Base-by-base conservation (phyloP, 1,140 invertebrate species). In the Euschistus heros region DNA sequence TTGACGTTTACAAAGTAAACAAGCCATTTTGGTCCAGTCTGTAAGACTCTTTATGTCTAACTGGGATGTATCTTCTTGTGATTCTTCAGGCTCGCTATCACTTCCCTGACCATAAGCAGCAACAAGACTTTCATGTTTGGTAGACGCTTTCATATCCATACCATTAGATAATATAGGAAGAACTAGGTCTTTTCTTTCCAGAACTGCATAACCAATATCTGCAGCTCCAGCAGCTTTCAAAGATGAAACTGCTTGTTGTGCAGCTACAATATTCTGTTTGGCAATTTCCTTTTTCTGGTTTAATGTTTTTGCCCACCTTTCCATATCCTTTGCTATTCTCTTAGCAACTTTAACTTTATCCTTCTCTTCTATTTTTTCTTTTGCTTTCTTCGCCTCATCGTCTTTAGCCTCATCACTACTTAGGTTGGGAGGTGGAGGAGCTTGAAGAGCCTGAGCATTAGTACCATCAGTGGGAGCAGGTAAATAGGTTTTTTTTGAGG, bases 281-380 rank as follows among this genome's bases (percentile, higher is more conserved):
- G 86, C 83, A 67, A 83, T 87, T 71, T 97, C 93, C 76, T 98
- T 98, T 77, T 95, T 94, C 73, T 97, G 94, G 77, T 98, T 98
- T 62, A 97, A 78, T 7, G 91, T 94, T 73, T 97, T 94, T 0
- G 96, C 96, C 97, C 97, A 99, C 72, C 87, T 86, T 71, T 92
- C 90, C 92, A 94, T 94, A 72, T 94, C 83, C 80, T 97, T 97
- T 0, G 94, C 94, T 71, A 98, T 97, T 77, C 97, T 96, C 73
- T 97, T 97, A 0, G 96, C 96, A 17, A 96, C 92, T 78, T 97
- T 97, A 0, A 94, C 91, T 57, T 70, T 70, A 64, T 66, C 66
- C 24, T 68, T 67, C 26, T 78, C 68, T 79, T 81, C 26, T 62
- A 72, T 4, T 50, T 66, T 74, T 50, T 73, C 69, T 64, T 68